Percentiles rank a stretch among this genome's conserved stretches.
Evolutionary conservation across 1,140 invertebrate species (phyloP).

Genomic region (Drosophila melanogaster): Release_6_plus_ISO1_MT NT_033779.5:8936501-8937000

Average conservation of each 20-base stretch:
- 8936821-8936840: neutral
- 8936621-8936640: conserved; percentile 67
- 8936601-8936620: conserved; percentile 33
- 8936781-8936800: neutral
- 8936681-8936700: conserved; percentile 61
- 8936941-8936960: conserved; percentile 55
- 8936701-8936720: conserved; percentile 62
- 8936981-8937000: conserved; percentile 23
- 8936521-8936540: neutral
- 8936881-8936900: conserved; percentile 4
- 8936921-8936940: conserved; percentile 63
- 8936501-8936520: too few relatives aligned
- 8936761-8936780: conserved; percentile 19
- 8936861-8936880: conserved; percentile 21
- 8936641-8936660: conserved; percentile 41
- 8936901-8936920: conserved; percentile 52
- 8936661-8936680: conserved; percentile 73
- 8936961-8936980: conserved; percentile 63
- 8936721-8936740: conserved; percentile 26
- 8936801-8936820: neutral
- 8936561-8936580: neutral
- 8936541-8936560: neutral
- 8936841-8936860: neutral
- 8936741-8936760: conserved; percentile 38
- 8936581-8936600: conserved; percentile 11